Base-by-base conservation (phyloP, 2,113 vertebrate species). In the Catharus bicknelli region DNA sequence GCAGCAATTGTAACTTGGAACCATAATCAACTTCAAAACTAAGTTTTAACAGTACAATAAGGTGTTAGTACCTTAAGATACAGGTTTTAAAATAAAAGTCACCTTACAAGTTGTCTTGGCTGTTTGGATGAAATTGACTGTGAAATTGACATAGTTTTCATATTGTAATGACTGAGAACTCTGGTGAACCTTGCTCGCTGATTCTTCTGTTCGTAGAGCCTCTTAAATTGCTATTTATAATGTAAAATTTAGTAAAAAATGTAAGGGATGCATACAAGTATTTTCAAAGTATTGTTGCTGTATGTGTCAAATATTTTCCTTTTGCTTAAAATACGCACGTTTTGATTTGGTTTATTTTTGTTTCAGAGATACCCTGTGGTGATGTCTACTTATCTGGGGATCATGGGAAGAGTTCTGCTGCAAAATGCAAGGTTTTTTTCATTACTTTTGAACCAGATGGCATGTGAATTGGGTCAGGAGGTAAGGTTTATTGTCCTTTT, bases 301-400 rank as follows among this genome's bases (percentile, higher is more conserved):
- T 51, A 0, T 20, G 36, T 42, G 18, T 50, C 38, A 77, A 81
- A 5, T 59, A 10, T 79, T 50, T 76, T 68, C 50, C 13, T 59
- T 38, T 75, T 38, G 38, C n/a, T 73, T 70, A 55, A 66, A 63
- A 8, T 50, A 78, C 70, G 30, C 7, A 11, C 8, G 4, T 10
- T 73, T 89, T 79, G 18, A 48, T 91, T 43, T 76, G 15, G 1
- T 78, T 88, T 77, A 17, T 40, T 95, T 95, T 80, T 50, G 4
- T 95, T 91, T 58, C 97, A 99, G 99, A 98, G 98, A 78, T 99
- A 99, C 70, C 99, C 99, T 6, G 98, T 99, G 67, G 98, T 99
- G 88, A 99, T 99, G 99, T 99, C 99, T 59, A 98, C 99, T 15
- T 99, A 99, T 90, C 97, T 99, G 5, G 99, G 99, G 40, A 98